Percentiles rank a stretch among this genome's conserved stretches.
Evolutionary conservation across 2,888 invertebrate species (phyloP).

Genomic region (Tanypteryx hageni): DNA sequence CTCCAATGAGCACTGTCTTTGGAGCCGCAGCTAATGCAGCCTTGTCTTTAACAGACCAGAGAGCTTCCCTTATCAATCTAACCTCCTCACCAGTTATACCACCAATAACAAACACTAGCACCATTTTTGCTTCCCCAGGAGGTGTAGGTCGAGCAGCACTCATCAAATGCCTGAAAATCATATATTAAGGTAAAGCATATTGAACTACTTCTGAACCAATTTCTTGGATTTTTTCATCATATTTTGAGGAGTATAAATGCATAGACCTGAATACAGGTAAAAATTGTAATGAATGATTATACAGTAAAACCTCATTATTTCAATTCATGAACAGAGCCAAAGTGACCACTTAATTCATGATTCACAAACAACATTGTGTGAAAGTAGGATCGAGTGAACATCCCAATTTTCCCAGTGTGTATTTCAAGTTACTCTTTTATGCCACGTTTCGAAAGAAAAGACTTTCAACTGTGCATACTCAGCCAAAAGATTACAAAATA

Average conservation of each 20-base stretch:
- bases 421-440: too few relatives aligned
- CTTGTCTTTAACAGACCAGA: slow-evolving; percentile 67
- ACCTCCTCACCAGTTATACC: slow-evolving; percentile 83
- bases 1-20: slow-evolving; percentile 66
- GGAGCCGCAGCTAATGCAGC: slow-evolving; percentile 65
- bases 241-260: neutral
- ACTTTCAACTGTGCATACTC: too few relatives aligned
- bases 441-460: too few relatives aligned
- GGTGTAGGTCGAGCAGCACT: slow-evolving; percentile 77
- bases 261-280: neutral
- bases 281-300: neutral
- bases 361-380: too few relatives aligned
- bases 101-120: slow-evolving; percentile 82
- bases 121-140: slow-evolving; percentile 81
- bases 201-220: neutral
- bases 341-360: too few relatives aligned
- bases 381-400: too few relatives aligned
- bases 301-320: too few relatives aligned
- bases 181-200: slow-evolving; percentile 11
- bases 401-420: too few relatives aligned
- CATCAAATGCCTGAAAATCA: slow-evolving; percentile 78
- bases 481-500: too few relatives aligned
- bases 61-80: slow-evolving; percentile 73
- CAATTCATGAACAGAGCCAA: too few relatives aligned
- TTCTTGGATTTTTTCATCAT: neutral